phyloP scores from a whole-genome alignment of 2,888 invertebrate species.

The Parascotia fuliginaria region DNA sequence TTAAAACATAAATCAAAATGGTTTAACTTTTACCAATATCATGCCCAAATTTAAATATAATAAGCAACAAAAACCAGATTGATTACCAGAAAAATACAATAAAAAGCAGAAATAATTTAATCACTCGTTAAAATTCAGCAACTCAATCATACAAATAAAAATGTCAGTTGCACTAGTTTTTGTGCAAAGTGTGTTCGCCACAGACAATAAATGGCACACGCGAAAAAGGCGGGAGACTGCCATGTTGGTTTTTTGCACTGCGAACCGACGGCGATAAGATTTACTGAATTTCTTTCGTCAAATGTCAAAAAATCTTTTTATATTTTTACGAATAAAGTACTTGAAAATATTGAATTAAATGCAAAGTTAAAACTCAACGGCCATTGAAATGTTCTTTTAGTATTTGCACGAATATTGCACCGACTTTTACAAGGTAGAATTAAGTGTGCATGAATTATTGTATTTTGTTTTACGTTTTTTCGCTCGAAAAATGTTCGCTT shows the following conservation, averaged over 20 bases:
- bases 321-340: background rate
- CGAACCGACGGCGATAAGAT: conserved; percentile 23
- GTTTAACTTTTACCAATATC: too few species aligned
- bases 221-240: conserved; percentile 41
- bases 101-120: conserved; percentile 8
- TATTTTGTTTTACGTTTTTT: conserved; percentile 22
- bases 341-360: background rate
- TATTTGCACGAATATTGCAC: conserved; percentile 13
- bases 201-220: conserved; percentile 39
- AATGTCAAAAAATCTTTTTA: conserved; percentile 8
- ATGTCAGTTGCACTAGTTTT: conserved; percentile 33
- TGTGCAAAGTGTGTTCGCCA: conserved; percentile 17
- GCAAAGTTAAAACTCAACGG: background rate
- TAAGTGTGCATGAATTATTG: conserved; percentile 13
- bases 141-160: conserved; percentile 35
- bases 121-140: conserved; percentile 14
- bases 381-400: background rate
- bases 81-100: conserved; percentile 3
- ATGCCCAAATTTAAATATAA: background rate
- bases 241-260: conserved; percentile 31
- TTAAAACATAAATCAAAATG: too few species aligned
- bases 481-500: conserved; percentile 35
- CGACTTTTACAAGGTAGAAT: conserved; percentile 17
- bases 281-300: conserved; percentile 22
- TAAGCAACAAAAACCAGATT: background rate